Evolutionary conservation across 2,888 invertebrate genomes (phyloP).

Genomic region (Amorpha juglandis): DNA sequence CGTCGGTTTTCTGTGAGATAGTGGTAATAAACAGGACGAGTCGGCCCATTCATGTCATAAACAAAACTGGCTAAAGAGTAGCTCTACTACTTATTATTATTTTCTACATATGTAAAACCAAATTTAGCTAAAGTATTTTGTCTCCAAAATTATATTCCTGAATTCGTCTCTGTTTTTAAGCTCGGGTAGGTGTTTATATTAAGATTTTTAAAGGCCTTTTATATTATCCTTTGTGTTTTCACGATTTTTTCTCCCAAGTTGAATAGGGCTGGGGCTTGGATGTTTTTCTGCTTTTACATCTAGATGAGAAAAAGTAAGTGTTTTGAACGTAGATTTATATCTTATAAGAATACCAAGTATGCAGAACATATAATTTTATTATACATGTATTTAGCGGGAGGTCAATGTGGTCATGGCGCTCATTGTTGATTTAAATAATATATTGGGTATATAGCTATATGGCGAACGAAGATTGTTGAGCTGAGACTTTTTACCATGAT

Average conservation of each 20-base stretch:
- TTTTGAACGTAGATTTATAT: constrained; percentile 15
- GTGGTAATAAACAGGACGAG: too few species aligned
- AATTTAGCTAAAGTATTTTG: neutral
- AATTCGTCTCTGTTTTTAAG: neutral
- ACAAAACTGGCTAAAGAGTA: too few species aligned
- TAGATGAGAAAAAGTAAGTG: constrained; percentile 2
- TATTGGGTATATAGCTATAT: too few species aligned
- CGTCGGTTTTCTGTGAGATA: too few species aligned
- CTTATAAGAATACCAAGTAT: neutral
- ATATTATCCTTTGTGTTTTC: constrained; percentile 21
- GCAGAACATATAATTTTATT: too few species aligned
- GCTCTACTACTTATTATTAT: too few species aligned
- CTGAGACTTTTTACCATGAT: too few species aligned
- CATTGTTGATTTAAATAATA: too few species aligned
- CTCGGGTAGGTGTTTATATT: constrained; percentile 25
- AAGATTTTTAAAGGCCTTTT: constrained; percentile 28
- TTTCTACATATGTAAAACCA: neutral
- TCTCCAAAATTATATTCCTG: neutral
- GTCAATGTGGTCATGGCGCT: too few species aligned
- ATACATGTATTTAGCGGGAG: neutral
- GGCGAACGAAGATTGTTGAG: too few species aligned
- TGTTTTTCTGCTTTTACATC: constrained; percentile 3
- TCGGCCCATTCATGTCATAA: too few species aligned
- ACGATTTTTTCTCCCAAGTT: neutral
- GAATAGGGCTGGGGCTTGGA: constrained; percentile 7